Percentiles rank a stretch among this genome's conserved stretches.
Conservation (phyloP, 2,113 vertebrate species). For the Anser brachyrhynchus region DNA sequence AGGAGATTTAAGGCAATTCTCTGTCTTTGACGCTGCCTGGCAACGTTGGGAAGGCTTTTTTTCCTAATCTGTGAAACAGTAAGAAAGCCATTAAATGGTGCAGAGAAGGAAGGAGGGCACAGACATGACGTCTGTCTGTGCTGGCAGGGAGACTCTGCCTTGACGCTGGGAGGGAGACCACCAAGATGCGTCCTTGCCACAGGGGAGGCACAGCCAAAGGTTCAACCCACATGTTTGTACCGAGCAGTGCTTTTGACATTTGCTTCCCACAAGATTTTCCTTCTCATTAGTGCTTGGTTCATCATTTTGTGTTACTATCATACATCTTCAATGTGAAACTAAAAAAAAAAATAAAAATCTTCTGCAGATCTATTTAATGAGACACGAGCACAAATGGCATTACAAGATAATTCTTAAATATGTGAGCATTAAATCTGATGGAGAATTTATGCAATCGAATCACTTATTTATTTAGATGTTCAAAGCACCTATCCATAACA, state of each 20-base stretch:
- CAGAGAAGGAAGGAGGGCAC: neutral
- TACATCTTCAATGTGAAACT: neutral
- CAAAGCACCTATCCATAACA: neutral
- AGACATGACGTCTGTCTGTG: neutral
- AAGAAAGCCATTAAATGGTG: conserved; percentile 14
- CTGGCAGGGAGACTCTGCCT: neutral
- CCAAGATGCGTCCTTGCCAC: rapidly evolving
- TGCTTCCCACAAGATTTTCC: neutral
- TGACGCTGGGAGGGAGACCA: neutral
- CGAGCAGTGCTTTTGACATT: rapidly evolving
- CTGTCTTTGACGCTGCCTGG: neutral
- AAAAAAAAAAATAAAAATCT: neutral
- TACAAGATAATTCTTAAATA: neutral
- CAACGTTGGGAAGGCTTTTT: neutral
- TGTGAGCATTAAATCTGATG: neutral
- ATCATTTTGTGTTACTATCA: neutral
- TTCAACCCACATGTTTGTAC: neutral
- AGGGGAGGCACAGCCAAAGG: neutral
- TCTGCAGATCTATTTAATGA: neutral
- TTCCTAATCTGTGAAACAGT: neutral
- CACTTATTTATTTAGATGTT: neutral
- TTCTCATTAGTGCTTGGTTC: neutral
- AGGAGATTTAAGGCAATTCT: neutral
- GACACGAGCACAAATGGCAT: neutral
- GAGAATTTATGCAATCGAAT: neutral